Base-by-base conservation (phyloP, 2,888 invertebrate species). In the Eretmocerus hayati region DNA sequence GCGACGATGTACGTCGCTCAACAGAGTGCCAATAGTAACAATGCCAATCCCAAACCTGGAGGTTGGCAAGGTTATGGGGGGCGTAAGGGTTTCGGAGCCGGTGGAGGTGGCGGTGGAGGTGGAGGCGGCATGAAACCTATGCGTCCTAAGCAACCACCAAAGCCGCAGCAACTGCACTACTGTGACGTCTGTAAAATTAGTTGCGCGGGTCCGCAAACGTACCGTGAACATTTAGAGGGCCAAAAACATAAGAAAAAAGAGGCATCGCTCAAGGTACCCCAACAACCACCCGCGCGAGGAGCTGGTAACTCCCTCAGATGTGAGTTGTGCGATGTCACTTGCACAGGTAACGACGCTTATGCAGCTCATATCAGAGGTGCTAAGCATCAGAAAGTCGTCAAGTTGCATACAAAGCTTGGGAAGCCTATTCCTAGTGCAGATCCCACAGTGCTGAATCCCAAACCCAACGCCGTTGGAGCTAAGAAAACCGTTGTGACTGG, bases 181-280 rank as follows among this genome's bases (percentile, higher is more conserved):
- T 99, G 97, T 72, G 96, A 99, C 72, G 93, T 96, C 13, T 99
- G 99, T 75, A 96, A 97, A 74, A 96, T 97, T 65, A 95, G 94
- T 66, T 96, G 93, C 73, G 93, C 92, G 56, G 93, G 93, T 0
- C 91, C 91, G 4, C 90, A 90, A 79, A 91, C 92, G 0, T 93
- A 91, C 71, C 81, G 89, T 57, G 99, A 97, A 72, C 99, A 99
- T 77, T 77, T 99, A 66, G 96, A 96, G 69, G 99, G 99, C 0
- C 95, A 96, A 74, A 93, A 94, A 73, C 99, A 99, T 75, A 97
- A 97, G 79, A 97, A 96, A 78, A 92, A 96, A 72, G 97, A 96
- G 72, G 90, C 87, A 1, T 84, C 87, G 11, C 76, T 84, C 21
- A 90, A 90, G 69, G 80, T 84, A 67, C 81, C 82, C 3, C 66